Base-by-base conservation (phyloP, 2,888 invertebrate species). In the Trimorus sp. region DNA sequence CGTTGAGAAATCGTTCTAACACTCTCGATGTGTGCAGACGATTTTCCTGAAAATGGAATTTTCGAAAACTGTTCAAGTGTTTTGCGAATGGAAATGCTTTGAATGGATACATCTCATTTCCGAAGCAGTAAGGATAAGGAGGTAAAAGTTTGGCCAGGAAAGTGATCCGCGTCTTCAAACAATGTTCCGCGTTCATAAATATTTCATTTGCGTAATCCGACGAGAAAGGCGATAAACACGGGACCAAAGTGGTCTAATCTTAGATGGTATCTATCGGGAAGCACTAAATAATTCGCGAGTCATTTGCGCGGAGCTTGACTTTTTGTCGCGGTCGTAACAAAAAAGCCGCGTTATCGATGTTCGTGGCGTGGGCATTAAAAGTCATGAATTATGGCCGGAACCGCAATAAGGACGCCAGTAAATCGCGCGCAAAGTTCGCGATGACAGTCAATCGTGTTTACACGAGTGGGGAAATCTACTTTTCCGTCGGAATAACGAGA, bases 381-480 rank as follows among this genome's bases (percentile, higher is more conserved):
- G 56, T 71, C 73, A 77, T 77, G 68, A 77, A 77, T 77, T 77
- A 63, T 42, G 59, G 15, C 16, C 60, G 66, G 26, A 54, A 62
- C 59, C 49, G 79, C n/a, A 60, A 60, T 54, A 54, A 54, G 54
- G 14, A 51, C 14, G n/a, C 2, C 14, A 9, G n/a, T 80, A 71
- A 81, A 81, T 81, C 65, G 66, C 58, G 56, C 56, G 48, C 68
- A 73, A 73, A 77, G 73, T 56, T 77, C 73, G 63, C 38, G 63
- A 81, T 66, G 80, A 75, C 70, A 79, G 74, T 75, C 45, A 26
- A 3, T 26, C 26, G 62, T 77, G 76, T 79, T 82, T 79, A 63
- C 79, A 70, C 63, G 79, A 82, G 70, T 69, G 71, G 68, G 49
- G 71, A 79, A 82, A 82, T 79, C 75, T 63, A 82, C 82, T 70